Evolutionary conservation across 2,797 vertebrate species (phyloP), one percentile per base, ranked within the genome.

Genomic region (Aotus griseimembra): DNA sequence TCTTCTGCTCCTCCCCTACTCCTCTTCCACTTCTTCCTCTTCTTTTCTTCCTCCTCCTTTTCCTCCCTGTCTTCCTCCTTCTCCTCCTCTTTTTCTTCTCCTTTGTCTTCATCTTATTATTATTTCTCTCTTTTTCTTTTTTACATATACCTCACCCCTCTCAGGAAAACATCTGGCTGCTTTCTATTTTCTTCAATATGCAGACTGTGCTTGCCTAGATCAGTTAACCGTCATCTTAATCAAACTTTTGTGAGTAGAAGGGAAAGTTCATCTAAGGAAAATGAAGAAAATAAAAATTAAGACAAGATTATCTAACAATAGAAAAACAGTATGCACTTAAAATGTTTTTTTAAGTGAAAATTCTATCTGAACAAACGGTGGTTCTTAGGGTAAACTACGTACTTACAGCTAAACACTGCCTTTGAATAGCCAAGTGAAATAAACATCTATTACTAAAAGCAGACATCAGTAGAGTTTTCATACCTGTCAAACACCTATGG

Each of bases 141-240:
- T 73, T 19, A 52, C 41, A 14, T n/a, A 48, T 1, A 26, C 5
- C 14, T 48, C 82, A 48, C 24, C 28, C 0, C 19, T 79, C 36
- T 92, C 8, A 79, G 73, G 30, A 67, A 96, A 84, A 39, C 5
- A 67, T 13, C 9, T 33, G 26, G 22, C 4, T 73, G 20, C 12
- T 57, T 26, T 95, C 87, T 81, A 33, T 83, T 84, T 93, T 84
- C 33, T n/a, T 72, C 72, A 50, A 8, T 26, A 72, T 67, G 19
- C 12, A 36, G 8, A 73, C 12, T 44, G 9, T 39, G 13, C 73
- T 95, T 87, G 19, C 57, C 26, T 82, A 67, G 22, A 75, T 20
- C 11, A 87, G 15, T 86, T 89, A 93, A 73, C 48, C 67, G 6
- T 58, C 83, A 90, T 87, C 86, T 61, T 83, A 33, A 90, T 64